Conservation (phyloP, 2,797 vertebrate genomes). For the Poeciliopsis gracilis region DNA sequence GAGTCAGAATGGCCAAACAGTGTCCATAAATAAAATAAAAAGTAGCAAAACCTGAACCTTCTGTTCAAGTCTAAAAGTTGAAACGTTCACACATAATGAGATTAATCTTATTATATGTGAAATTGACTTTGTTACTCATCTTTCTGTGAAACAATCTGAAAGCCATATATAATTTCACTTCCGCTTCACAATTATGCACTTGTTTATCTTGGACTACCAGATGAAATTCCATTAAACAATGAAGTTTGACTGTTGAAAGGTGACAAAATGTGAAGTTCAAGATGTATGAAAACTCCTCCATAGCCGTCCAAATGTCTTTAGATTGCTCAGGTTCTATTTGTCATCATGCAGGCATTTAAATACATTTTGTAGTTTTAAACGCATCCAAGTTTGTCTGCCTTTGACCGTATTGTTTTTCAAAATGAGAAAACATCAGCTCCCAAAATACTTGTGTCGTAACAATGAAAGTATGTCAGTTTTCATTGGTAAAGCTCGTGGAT, state of each 20-base stretch:
- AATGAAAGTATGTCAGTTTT: constrained; percentile 25
- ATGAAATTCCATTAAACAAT: not conserved
- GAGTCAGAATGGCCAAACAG: not conserved
- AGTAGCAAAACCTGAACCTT: not conserved
- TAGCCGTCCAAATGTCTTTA: not conserved
- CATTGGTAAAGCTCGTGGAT: constrained; percentile 30
- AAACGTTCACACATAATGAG: not conserved
- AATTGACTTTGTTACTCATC: not conserved
- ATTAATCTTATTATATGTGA: too few relatives aligned
- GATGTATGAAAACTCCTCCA: not conserved
- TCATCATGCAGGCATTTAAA: constrained; percentile 4
- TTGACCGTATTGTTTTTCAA: not conserved
- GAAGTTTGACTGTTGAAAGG: not conserved
- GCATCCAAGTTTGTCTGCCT: not conserved
- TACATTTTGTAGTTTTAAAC: constrained; percentile 8
- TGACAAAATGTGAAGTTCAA: not conserved
- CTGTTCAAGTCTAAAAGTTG: not conserved
- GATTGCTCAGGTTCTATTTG: not conserved
- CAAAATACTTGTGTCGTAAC: not conserved
- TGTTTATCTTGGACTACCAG: not conserved
- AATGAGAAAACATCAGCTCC: constrained; percentile 3
- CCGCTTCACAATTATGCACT: not conserved
- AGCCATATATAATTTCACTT: not conserved
- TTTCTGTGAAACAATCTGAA: not conserved
- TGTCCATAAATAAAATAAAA: not conserved